Evolutionary conservation across 2,113 vertebrate species (phyloP), one percentile per base, ranked within the genome.

Genomic region (Mesoclemmys tuberculata): DNA sequence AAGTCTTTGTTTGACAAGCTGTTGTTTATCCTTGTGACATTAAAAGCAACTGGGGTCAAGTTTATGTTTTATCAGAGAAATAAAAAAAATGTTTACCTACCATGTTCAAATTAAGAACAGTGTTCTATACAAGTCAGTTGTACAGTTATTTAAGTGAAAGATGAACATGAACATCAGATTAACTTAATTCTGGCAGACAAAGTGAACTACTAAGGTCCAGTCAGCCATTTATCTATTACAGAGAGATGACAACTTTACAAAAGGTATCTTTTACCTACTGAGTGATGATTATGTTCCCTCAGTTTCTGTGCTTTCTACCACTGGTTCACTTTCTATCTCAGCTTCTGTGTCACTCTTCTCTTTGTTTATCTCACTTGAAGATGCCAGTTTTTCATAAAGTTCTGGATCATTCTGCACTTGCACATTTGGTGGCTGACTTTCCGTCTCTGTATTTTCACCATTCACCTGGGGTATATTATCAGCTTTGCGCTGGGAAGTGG

Each of bases 251-350:
- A 99, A 99, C 99, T 99, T 99, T 99, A 99, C 99, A 99, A 99
- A 99, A 99, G 99, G 99, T 99, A 99, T 99, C 99, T 99, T 99
- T 99, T 99, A 99, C 99, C 99, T 99, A 99, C 99, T 99, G 99
- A 99, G 99, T 99, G 99, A 99, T 99, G 99, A 99, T 99, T 99
- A 99, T 99, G 99, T 99, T 99, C 99, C 99, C 99, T 99, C 99
- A 99, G 99, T 99, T 99, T 99, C 99, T 99, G 99, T 99, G 99
- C 99, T 99, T 99, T 99, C 99, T 99, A 99, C 98, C 99, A 99
- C 99, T 99, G 99, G 99, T 99, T 99, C 99, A 99, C 98, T 99
- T 97, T 99, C 98, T 99, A 99, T 98, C 98, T 99, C 99, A 98
- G 99, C 99, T 98, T 98, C 97, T 98, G 99, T 98, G 98, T 99